Evolutionary conservation across 2,113 vertebrate genomes (phyloP).

Genomic region (Desmodus rotundus): DNA sequence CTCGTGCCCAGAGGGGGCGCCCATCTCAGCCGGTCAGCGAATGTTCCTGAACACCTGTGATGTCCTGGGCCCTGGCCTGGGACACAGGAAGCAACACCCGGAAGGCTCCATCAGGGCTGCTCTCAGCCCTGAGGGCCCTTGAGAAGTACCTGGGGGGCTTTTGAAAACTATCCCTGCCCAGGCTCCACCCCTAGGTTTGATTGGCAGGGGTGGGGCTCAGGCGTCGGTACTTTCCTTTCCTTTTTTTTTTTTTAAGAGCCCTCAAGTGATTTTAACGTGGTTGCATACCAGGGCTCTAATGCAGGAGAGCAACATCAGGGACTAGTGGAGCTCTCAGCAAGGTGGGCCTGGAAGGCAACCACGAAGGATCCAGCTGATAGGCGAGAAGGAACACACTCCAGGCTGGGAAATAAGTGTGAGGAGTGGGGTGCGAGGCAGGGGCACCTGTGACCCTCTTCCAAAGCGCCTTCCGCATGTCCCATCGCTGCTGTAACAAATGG

Average conservation of each 20-base stretch:
- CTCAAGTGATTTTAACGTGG: neutral
- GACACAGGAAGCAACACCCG: neutral
- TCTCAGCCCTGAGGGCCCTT: neutral
- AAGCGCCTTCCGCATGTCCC: neutral
- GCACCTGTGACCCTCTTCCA: neutral
- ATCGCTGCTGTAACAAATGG: rapidly evolving
- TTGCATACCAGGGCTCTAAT: neutral
- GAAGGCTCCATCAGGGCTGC: neutral
- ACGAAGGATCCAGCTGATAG: neutral
- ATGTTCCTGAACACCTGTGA: neutral
- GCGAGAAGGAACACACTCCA: neutral
- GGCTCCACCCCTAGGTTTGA: neutral
- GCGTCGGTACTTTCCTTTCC: neutral
- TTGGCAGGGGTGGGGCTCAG: neutral
- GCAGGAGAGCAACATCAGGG: neutral
- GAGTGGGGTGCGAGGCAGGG: neutral
- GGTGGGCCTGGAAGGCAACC: neutral
- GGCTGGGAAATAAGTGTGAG: neutral
- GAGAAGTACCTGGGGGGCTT: neutral
- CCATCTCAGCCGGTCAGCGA: neutral
- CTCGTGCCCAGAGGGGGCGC: neutral
- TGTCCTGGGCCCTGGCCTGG: neutral
- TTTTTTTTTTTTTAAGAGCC: neutral
- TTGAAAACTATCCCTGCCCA: neutral
- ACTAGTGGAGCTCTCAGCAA: neutral